Evolutionary conservation across 2,888 invertebrate species (phyloP).

Genomic region (Ellobium chinense): DNA sequence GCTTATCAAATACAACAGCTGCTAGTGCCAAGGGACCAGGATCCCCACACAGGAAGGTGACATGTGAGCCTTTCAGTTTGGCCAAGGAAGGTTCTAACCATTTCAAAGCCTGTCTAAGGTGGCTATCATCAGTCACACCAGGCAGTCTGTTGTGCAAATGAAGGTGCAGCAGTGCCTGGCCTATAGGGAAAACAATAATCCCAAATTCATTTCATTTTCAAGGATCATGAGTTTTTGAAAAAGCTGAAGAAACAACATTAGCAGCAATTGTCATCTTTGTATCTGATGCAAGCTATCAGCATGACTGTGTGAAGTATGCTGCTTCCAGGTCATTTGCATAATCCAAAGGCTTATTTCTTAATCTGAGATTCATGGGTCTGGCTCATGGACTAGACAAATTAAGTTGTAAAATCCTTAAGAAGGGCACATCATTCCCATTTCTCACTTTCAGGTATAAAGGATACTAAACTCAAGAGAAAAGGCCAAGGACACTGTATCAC

Average conservation of each 20-base stretch:
- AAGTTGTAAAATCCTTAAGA: no score
- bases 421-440: no score
- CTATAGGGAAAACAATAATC: constrained; percentile 55
- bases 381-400: no score
- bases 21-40: constrained; percentile 85
- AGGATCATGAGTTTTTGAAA: neutral
- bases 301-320: no score
- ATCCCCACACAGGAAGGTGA: constrained; percentile 86
- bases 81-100: constrained; percentile 67
- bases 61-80: constrained; percentile 80
- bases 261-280: no score
- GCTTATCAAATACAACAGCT: constrained; percentile 82
- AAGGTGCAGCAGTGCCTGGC: constrained; percentile 85
- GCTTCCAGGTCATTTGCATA: no score
- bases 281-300: no score
- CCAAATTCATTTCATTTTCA: constrained; percentile 11
- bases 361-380: no score
- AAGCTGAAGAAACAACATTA: neutral
- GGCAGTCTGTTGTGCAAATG: constrained; percentile 76
- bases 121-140: constrained; percentile 50
- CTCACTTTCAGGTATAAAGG: no score
- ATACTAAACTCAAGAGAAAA: no score
- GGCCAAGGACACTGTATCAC: no score
- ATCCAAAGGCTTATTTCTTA: no score
- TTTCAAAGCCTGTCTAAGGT: constrained; percentile 78